Evolutionary conservation across 2,888 invertebrate genomes (phyloP), one percentile per base, ranked within the genome.

Genomic region (Tinea trinotella): DNA sequence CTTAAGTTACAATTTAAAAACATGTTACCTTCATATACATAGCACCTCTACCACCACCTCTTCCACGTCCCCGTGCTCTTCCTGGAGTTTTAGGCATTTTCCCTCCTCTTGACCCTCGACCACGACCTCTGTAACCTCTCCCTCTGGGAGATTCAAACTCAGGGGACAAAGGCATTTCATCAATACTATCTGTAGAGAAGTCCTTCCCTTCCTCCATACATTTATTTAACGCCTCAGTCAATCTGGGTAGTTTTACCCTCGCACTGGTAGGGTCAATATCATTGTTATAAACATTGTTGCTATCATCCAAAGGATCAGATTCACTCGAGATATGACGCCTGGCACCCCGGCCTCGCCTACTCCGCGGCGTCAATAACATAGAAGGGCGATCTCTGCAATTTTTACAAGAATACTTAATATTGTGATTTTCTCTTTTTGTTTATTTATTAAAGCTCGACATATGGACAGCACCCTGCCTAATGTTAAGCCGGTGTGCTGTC

Each of bases 181-280:
- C 12, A 70, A 57, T 35, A 64, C 64, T 50, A 66, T 65, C 52
- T 74, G 72, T 30, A 71, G 59, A 44, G 76, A 40, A 13, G 13
- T 40, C 40, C n/a, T 40, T 40, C 15, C n/a, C 40, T 2, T 40
- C 40, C 13, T 40, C 40, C 13, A 13, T 15, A 40, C 79, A 75
- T 53, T 83, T 80, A 58, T 84, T 82, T 2, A 84, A 64, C 1
- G 82, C 83, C 57, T 84, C 85, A 1, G 84, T 84, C 78, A 84
- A 77, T 0, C 84, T 68, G n/a, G 84, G 84, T 49, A 82, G 66
- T 58, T 84, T 84, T 55, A 83, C 74, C 20, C 84, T 66, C n/a
- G 82, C 79, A 58, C 82, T 81, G 1, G 76, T 84, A 1, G 83
- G 82, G 61, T 85, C 85, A 18, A 81, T 73, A 15, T 55, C 52